Conservation (phyloP, 2,113 vertebrate species). For the Amphiprion ocellaris region DNA sequence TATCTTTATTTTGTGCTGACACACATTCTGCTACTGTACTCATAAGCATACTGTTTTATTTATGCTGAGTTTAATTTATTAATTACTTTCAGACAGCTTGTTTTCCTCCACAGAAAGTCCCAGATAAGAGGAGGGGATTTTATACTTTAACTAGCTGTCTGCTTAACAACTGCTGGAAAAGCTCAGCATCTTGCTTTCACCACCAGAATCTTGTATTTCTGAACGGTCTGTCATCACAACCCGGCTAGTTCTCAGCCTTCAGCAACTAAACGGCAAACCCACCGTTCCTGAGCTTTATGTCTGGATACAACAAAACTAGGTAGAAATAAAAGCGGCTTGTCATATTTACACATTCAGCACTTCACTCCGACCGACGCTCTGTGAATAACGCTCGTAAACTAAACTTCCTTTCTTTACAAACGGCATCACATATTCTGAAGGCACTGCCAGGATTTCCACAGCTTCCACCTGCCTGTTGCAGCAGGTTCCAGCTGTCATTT, state of each 20-base stretch:
- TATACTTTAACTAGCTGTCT: not conserved
- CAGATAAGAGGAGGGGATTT: not conserved
- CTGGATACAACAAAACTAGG: too few relatives aligned
- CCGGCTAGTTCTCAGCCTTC: not conserved
- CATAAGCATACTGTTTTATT: not conserved
- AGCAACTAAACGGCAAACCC: not conserved
- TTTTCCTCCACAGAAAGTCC: not conserved
- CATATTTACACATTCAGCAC: not conserved
- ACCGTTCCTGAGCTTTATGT: too few relatives aligned
- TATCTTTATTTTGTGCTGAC: not conserved
- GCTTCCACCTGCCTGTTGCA: constrained; percentile 11
- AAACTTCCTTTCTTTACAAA: constrained; percentile 15
- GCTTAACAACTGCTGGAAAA: not conserved
- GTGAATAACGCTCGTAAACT: not conserved
- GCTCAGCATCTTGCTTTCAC: not conserved
- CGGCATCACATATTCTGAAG: constrained; percentile 18
- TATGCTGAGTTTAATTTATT: not conserved
- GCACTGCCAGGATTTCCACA: constrained; percentile 6
- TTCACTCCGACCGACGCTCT: not conserved
- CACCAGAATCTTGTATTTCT: not conserved
- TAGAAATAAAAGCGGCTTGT: not conserved
- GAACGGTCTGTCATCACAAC: not conserved
- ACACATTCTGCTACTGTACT: not conserved
- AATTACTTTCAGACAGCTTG: not conserved
- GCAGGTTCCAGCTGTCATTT: constrained; percentile 36